A percentile compares a stretch with the other conserved stretches of the same genome.
phyloP scores from a whole-genome alignment of 2,888 invertebrate species.

The Agapostemon virescens region DNA sequence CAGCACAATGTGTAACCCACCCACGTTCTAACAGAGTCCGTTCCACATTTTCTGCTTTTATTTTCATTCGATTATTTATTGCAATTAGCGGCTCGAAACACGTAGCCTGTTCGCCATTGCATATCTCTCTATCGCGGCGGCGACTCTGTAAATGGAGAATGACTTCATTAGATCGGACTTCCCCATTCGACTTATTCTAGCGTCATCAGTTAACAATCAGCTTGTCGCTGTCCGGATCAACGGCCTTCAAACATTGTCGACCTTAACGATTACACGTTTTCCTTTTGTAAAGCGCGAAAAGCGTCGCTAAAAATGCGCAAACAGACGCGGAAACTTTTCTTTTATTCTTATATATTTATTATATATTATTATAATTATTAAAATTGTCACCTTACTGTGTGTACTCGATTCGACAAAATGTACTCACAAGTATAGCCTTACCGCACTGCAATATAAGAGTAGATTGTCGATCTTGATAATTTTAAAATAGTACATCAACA shows the following conservation, averaged over 20 bases:
- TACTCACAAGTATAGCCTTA: too few relatives aligned
- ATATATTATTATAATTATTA: too few relatives aligned
- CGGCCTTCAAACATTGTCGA: neutral
- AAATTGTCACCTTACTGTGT: too few relatives aligned
- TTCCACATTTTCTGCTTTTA: conserved; percentile 40
- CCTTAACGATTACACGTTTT: neutral
- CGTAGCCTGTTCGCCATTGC: neutral
- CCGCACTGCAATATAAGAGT: too few relatives aligned
- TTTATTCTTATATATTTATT: too few relatives aligned
- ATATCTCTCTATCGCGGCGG: neutral
- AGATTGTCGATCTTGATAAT: too few relatives aligned
- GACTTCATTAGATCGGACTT: conserved; percentile 6
- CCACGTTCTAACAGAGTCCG: conserved; percentile 37
- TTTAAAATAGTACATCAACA: too few relatives aligned
- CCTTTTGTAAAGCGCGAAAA: neutral
- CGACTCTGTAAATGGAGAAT: neutral
- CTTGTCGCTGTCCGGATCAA: neutral
- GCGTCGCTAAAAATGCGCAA: too few relatives aligned
- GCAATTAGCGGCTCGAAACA: conserved; percentile 34
- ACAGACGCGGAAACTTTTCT: too few relatives aligned
- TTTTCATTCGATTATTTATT: conserved; percentile 22
- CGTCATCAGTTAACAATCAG: neutral
- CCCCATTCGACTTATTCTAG: neutral
- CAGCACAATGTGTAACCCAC: conserved; percentile 46
- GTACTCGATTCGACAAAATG: too few relatives aligned